Base-by-base conservation (phyloP, 1,140 invertebrate species). In the Trichogramma pretiosum region DNA sequence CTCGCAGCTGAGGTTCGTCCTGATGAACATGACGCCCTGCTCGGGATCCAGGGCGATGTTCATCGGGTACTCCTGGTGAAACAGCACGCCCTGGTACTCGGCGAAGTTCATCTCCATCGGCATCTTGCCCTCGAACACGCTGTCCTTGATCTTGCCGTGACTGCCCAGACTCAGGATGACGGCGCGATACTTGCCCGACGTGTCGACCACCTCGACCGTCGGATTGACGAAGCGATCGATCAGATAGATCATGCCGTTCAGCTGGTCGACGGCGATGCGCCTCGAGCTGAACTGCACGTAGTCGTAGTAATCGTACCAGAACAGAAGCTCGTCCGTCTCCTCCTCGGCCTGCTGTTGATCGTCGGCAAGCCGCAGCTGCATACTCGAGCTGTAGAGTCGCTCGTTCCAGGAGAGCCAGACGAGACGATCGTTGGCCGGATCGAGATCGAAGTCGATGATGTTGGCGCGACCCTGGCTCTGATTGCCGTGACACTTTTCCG, bases 321-420 rank as follows among this genome's bases (percentile, higher is more conserved):
- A 16, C 7, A 44, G 19, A n/a, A 44, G 10, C 10, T 24, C 3
- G 11, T 44, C 41, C 3, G 7, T 26, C 13, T 16, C 26, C 7
- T 44, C 24, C 7, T 7, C 24, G 4, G 26, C 7, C 13, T 34
- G 9, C 3, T 18, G 11, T n/a, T n/a, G n/a, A n/a, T n/a, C n/a
- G n/a, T n/a, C n/a, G n/a, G n/a, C n/a, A n/a, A n/a, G n/a, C n/a
- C n/a, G n/a, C n/a, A n/a, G n/a, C n/a, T n/a, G n/a, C n/a, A n/a
- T n/a, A n/a, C n/a, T n/a, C 7, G 11, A 21, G 1, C 30, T 23
- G 32, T n/a, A 44, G n/a, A 44, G 41, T 22, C 41, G 11, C 5
- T 44, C 41, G 32, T 44, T 44, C 41, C 41, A 44, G 21, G 41
- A 44, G n/a, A 34, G 16, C 41, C 41, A 44, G 19, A 44, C 14